Base-by-base conservation (phyloP, 2,888 invertebrate species). In the Hololepta plana region DNA sequence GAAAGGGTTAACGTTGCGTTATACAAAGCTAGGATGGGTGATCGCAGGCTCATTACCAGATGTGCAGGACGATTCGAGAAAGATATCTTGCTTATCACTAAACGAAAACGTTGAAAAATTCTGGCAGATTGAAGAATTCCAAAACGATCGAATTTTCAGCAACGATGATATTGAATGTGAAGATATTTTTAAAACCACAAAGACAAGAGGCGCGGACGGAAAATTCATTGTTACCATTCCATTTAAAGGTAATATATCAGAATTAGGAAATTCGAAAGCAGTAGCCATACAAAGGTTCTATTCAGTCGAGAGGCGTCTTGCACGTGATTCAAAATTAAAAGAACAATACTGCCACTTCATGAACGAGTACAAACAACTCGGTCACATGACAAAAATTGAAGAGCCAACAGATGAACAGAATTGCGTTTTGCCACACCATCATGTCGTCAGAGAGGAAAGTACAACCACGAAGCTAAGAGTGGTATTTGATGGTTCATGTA, bases 21-120 rank as follows among this genome's bases (percentile, higher is more conserved):
- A 37, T 15, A 30, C 32, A 5, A 16, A 27, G 12, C 26, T 34
- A 16, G 37, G 33, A 8, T 37, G 32, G 31, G 19, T 36, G 20
- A 19, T 37, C 10, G 25, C 35, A n/a, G 35, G 36, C 11, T 24
- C 14, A n/a, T 17, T 35, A 12, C n/a, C 2, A 12, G 5, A 14
- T 14, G 14, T 3, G 13, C 12, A 3, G 20, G 12, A 10, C 11
- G 16, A 13, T 15, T 8, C 15, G 16, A 15, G n/a, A 8, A 9
- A 15, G n/a, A 9, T 24, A n/a, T 15, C 10, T 15, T 15, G 17
- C 14, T n/a, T 26, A 12, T 12, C 19, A 6, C 8, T 19, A n/a
- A 16, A 11, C 6, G 20, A 20, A 12, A 14, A 15, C n/a, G n/a
- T n/a, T n/a, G n/a, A n/a, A n/a, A n/a, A n/a, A n/a, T n/a, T n/a